Conservation (phyloP, 2,888 invertebrate species). For the Druceiella hillmani region DNA sequence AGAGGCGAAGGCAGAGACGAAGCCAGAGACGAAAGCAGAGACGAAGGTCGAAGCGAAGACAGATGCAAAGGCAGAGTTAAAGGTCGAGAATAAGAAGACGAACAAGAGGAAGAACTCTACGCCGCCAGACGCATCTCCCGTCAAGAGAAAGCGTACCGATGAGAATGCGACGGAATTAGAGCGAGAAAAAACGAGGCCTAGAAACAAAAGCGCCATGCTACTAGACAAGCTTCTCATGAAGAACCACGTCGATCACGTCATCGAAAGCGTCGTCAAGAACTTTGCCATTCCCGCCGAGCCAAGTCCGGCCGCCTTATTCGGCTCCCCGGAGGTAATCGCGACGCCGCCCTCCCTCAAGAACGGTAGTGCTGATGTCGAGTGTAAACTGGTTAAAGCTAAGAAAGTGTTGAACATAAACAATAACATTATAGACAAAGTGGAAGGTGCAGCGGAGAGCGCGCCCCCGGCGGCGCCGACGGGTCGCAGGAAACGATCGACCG, state of each 20-base stretch:
- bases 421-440: constrained; percentile 39
- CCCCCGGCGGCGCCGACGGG: constrained; percentile 20
- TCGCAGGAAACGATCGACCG: too few relatives aligned
- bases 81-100: constrained; percentile 19
- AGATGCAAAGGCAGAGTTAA: constrained; percentile 19
- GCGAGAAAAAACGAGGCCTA: too few relatives aligned
- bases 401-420: constrained; percentile 47
- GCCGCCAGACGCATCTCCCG: constrained; percentile 22
- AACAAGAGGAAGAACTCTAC: constrained; percentile 28
- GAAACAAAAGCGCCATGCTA: constrained; percentile 45
- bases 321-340: constrained; percentile 35
- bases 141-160: too few relatives aligned
- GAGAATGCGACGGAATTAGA: too few relatives aligned
- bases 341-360: constrained; percentile 35
- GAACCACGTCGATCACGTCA: constrained; percentile 54
- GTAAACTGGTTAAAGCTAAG: too few relatives aligned
- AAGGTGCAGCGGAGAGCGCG: constrained; percentile 26
- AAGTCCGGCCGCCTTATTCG: constrained; percentile 44
- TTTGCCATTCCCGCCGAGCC: constrained; percentile 37
- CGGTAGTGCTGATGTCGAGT: too few relatives aligned
- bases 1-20: too few relatives aligned
- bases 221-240: constrained; percentile 53
- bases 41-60: constrained; percentile 29
- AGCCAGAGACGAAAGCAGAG: constrained; percentile 35
- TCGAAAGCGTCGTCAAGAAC: too few relatives aligned